Conservation (phyloP, 2,113 vertebrate species). For the Procavia capensis region DNA sequence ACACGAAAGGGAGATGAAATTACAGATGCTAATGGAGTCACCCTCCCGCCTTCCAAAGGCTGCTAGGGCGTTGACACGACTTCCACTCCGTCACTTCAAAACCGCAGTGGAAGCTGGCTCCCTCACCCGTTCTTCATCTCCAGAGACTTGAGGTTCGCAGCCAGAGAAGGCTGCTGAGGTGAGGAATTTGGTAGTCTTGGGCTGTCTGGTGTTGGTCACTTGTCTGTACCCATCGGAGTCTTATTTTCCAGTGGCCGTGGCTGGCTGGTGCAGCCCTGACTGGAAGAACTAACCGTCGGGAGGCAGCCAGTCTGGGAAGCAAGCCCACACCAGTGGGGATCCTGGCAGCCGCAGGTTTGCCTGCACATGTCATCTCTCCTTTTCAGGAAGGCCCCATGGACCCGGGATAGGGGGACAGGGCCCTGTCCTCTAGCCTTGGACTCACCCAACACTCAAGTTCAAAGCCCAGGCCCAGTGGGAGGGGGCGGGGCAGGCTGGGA, state of each 20-base stretch:
- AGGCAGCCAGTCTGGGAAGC: not conserved
- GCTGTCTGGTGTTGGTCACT: not conserved
- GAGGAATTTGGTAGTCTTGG: not conserved
- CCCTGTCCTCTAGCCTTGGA: slow-evolving; percentile 58
- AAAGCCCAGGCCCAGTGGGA: slow-evolving; percentile 17
- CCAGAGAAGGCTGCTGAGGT: not conserved
- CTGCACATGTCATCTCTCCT: slow-evolving; percentile 54
- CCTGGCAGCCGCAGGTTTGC: slow-evolving; percentile 18
- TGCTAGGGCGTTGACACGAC: not conserved
- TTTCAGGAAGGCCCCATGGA: slow-evolving; percentile 72
- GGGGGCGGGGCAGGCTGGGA: slow-evolving; percentile 61
- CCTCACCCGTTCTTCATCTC: slow-evolving; percentile 21
- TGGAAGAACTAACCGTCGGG: not conserved
- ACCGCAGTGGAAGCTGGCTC: slow-evolving; percentile 27
- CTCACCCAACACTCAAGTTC: slow-evolving; percentile 59
- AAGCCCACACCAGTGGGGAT: not conserved
- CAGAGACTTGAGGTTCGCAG: not conserved
- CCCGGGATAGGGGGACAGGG: slow-evolving; percentile 59
- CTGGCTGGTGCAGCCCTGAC: not conserved
- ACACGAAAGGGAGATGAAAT: slow-evolving; percentile 49
- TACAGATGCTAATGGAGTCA: slow-evolving; percentile 53
- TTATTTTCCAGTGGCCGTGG: not conserved
- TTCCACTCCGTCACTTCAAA: slow-evolving; percentile 52
- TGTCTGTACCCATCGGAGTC: not conserved
- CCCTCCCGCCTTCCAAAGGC: not conserved